phyloP scores from a whole-genome alignment of 2,113 vertebrate genomes.

The Aldabrachelys gigantea region DNA sequence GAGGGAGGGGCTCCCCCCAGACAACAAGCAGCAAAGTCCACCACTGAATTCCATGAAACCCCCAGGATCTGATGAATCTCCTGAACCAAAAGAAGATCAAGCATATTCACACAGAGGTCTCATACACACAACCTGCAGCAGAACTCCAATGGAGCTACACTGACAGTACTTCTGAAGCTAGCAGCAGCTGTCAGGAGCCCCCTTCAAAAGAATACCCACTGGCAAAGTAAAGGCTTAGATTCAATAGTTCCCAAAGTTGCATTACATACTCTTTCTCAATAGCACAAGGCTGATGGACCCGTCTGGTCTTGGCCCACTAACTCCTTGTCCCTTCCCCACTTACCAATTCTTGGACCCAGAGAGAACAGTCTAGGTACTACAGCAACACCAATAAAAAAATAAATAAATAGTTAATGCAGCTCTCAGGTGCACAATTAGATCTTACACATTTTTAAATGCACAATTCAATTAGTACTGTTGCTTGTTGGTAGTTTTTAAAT shows the following conservation, averaged over 20 bases:
- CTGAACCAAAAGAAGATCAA: not conserved
- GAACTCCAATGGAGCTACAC: not conserved
- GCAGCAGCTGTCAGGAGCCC: not conserved
- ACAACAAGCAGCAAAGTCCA: not conserved
- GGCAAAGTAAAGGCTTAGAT: not conserved
- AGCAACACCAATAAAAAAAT: not conserved
- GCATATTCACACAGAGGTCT: not conserved
- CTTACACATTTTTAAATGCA: not conserved
- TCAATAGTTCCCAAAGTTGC: too few species aligned
- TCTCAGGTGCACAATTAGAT: not conserved
- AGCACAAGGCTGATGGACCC: not conserved
- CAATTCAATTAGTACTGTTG: not conserved
- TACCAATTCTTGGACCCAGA: not conserved
- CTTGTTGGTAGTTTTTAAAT: not conserved
- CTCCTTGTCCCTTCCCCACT: not conserved
- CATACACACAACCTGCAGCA: not conserved
- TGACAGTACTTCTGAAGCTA: not conserved
- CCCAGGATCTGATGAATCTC: not conserved
- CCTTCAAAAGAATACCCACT: not conserved
- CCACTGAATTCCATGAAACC: not conserved
- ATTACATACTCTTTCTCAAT: not conserved
- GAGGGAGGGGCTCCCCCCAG: not conserved
- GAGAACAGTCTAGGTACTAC: accelerated
- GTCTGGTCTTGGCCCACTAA: not conserved
- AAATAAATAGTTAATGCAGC: not conserved